These are phyloP conservation scores for Melanostoma scalare DNA, from an alignment of 2,888 invertebrate species.

Conservation along the genomic window DNA sequence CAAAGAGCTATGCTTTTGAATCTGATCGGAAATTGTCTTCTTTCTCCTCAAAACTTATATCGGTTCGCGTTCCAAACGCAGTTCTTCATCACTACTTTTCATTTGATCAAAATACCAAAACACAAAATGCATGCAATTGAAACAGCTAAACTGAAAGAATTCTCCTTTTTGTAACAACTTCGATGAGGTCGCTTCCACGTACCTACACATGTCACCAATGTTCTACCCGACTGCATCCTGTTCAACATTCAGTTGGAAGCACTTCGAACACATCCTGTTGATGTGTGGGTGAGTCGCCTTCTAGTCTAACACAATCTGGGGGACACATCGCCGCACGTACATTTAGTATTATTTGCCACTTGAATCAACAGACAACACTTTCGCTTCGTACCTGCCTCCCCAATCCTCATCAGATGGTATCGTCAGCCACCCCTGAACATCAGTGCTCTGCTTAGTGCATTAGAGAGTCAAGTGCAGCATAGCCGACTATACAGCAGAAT, in stretches of 20 bases:
- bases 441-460: slow-evolving; percentile 64
- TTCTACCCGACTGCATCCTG: slow-evolving; percentile 64
- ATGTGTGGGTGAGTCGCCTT: slow-evolving; percentile 16
- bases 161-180: slow-evolving; percentile 34
- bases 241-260: slow-evolving; percentile 65
- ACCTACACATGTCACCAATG: slow-evolving; percentile 55
- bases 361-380: slow-evolving; percentile 72
- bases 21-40: too few relatives aligned
- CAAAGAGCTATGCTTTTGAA: too few relatives aligned
- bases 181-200: slow-evolving; percentile 60
- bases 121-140: too few relatives aligned
- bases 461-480: slow-evolving; percentile 71
- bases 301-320: slow-evolving; percentile 55
- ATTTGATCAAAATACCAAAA: too few relatives aligned
- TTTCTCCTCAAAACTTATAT: too few relatives aligned
- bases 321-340: slow-evolving; percentile 53
- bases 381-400: slow-evolving; percentile 63
- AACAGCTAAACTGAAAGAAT: background rate
- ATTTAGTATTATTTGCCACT: slow-evolving; percentile 51
- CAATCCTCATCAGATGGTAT: slow-evolving; percentile 38
- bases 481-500: slow-evolving; percentile 3
- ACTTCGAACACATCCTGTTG: slow-evolving; percentile 61
- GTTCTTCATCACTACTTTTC: too few relatives aligned
- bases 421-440: slow-evolving; percentile 21
- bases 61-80: too few relatives aligned